Percentiles rank a stretch among this genome's conserved stretches.
phyloP scores from a whole-genome alignment of 2,797 vertebrate genomes.

The Macropus fuliginosus region DNA sequence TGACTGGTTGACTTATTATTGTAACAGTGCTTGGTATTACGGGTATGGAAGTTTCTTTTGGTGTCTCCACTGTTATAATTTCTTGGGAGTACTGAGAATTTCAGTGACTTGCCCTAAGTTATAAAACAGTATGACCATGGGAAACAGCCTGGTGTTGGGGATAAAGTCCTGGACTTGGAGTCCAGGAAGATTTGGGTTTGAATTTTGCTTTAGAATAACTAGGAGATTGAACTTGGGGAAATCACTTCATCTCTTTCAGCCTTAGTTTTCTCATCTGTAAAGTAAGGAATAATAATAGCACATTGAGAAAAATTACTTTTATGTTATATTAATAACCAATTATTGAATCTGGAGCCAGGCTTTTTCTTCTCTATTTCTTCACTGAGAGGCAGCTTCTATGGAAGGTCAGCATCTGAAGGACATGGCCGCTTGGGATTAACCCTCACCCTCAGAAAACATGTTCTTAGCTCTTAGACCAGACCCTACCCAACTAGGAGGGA shows the following conservation, averaged over 20 bases:
- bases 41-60: background rate
- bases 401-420: background rate
- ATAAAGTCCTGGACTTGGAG: background rate
- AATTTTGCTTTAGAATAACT: background rate
- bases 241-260: background rate
- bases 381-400: background rate
- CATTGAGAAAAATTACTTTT: background rate
- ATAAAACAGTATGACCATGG: background rate
- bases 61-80: background rate
- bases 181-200: background rate
- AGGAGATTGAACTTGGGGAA: background rate
- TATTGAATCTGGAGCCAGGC: background rate
- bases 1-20: background rate
- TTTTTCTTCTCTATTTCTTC: background rate
- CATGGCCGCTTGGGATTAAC: background rate
- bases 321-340: background rate
- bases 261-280: background rate
- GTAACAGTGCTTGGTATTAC: background rate
- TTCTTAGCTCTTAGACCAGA: background rate
- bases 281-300: background rate
- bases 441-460: background rate
- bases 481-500: background rate
- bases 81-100: background rate
- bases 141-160: background rate
- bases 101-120: background rate